These are phyloP conservation scores for Heliornis fulica DNA, from an alignment of 2,113 vertebrate genomes.

Conservation along the genomic window DNA sequence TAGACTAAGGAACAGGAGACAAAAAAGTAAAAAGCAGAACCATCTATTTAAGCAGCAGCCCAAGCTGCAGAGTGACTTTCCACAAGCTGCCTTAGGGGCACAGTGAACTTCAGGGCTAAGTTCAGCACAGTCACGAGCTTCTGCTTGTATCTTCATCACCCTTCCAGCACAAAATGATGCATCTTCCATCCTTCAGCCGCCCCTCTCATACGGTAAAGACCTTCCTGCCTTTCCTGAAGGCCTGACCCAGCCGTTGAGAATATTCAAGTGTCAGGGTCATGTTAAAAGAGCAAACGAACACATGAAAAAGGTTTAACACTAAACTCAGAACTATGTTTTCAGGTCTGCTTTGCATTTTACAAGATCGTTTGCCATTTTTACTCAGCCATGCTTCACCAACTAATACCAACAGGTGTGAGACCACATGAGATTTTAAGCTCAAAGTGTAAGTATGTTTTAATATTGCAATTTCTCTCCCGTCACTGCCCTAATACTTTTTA, in stretches of 20 bases:
- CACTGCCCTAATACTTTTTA: not conserved
- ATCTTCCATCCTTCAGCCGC: not conserved
- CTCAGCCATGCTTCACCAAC: not conserved
- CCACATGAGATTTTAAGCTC: not conserved
- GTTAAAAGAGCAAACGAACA: not conserved
- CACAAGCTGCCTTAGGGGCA: not conserved
- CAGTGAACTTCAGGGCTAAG: not conserved
- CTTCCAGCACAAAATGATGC: not conserved
- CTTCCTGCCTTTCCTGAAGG: not conserved
- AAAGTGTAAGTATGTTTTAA: not conserved
- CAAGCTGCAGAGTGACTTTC: not conserved
- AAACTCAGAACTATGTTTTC: not conserved
- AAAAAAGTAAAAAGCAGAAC: not conserved
- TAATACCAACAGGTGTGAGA: not conserved
- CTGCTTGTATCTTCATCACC: not conserved
- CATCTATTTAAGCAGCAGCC: not conserved
- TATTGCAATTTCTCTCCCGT: not conserved
- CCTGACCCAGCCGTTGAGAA: not conserved
- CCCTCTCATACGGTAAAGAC: not conserved
- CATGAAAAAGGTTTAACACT: not conserved
- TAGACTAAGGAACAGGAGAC: not conserved
- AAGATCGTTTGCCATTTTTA: not conserved
- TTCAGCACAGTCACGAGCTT: not conserved
- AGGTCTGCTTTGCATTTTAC: not conserved
- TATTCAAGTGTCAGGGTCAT: not conserved